Percentiles rank a stretch among this genome's conserved stretches.
phyloP scores from a whole-genome alignment of 2,888 invertebrate species.

The Masnerella sp. region DNA sequence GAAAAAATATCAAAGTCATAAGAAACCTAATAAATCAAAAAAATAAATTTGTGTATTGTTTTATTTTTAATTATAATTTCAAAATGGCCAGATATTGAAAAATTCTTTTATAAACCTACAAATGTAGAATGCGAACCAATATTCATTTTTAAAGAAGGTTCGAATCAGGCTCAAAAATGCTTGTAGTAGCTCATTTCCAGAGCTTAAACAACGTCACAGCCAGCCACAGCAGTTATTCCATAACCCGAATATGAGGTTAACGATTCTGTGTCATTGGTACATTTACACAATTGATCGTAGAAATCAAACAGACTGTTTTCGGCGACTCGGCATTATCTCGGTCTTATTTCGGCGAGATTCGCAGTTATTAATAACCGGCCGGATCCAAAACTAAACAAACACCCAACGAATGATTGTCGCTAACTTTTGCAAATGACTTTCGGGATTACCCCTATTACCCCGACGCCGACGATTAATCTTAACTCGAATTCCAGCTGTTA shows the following conservation, averaged over 20 bases:
- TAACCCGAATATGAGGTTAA: constrained; percentile 68
- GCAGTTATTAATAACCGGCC: too few relatives aligned
- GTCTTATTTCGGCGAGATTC: neutral
- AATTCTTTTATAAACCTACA: constrained; percentile 40
- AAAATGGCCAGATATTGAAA: constrained; percentile 1
- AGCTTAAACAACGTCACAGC: constrained; percentile 63
- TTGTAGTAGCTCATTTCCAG: constrained; percentile 67
- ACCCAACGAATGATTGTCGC: too few relatives aligned
- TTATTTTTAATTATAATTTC: too few relatives aligned
- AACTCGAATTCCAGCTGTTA: too few relatives aligned
- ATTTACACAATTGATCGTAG: constrained; percentile 65
- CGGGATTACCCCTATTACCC: too few relatives aligned
- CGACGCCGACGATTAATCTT: too few relatives aligned
- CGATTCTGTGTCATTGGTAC: constrained; percentile 60
- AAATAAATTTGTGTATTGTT: too few relatives aligned
- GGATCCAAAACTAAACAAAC: too few relatives aligned
- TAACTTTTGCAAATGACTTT: too few relatives aligned
- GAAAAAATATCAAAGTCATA: too few relatives aligned
- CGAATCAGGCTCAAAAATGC: constrained; percentile 64
- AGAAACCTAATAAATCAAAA: too few relatives aligned
- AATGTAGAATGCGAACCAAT: constrained; percentile 46
- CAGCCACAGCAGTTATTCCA: constrained; percentile 55
- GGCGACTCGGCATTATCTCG: neutral
- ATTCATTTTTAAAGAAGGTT: constrained; percentile 63
- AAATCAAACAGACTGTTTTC: constrained; percentile 29